These are phyloP conservation scores for Calyptomena viridis DNA, from an alignment of 2,113 vertebrate genomes.

Conservation along the genomic window DNA sequence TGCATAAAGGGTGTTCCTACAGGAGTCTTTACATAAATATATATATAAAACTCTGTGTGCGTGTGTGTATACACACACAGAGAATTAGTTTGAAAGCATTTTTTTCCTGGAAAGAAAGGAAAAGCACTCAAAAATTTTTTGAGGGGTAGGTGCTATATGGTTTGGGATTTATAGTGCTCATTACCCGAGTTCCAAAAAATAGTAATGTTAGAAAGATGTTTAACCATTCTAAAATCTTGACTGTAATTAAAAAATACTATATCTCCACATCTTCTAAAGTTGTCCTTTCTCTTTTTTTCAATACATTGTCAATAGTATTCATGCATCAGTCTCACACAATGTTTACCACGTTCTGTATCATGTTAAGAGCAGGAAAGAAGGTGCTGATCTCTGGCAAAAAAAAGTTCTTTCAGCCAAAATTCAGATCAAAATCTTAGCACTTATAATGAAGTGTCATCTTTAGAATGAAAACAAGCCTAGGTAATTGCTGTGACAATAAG, in stretches of 20 bases:
- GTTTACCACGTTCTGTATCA: neutral
- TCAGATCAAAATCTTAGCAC: neutral
- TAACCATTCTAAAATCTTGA: neutral
- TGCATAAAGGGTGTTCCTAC: neutral
- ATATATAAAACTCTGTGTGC: neutral
- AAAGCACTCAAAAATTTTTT: neutral
- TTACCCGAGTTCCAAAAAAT: neutral
- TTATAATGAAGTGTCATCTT: neutral
- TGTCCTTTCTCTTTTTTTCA: neutral
- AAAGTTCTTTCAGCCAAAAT: neutral
- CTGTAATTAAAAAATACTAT: neutral
- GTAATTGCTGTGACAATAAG: constrained; percentile 25
- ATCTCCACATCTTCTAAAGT: neutral
- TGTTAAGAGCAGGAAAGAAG: neutral
- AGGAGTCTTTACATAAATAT: neutral
- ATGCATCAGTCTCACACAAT: neutral
- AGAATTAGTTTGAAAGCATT: neutral
- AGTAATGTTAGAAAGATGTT: neutral
- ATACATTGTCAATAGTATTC: neutral
- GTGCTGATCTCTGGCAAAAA: neutral
- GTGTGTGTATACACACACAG: fast-evolving
- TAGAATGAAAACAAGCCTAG: neutral
- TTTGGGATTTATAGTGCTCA: neutral
- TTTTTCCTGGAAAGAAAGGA: neutral
- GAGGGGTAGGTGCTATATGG: fast-evolving